Evolutionary conservation across 2,113 vertebrate genomes (phyloP).

Genomic region (Scophthalmus maximus): DNA sequence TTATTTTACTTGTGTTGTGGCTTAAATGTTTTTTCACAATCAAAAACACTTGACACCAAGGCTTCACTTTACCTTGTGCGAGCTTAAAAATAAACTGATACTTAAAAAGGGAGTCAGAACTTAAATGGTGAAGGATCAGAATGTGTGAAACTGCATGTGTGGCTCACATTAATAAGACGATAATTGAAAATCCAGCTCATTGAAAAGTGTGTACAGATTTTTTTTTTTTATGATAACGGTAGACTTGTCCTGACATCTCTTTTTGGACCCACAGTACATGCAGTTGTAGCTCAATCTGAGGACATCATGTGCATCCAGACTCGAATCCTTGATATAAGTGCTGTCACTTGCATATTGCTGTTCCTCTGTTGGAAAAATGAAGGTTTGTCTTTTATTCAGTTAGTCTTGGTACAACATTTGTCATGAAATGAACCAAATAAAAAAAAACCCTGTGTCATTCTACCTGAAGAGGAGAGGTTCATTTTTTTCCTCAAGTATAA

Average conservation of each 20-base stretch:
- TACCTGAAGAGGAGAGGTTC: slow-evolving; percentile 28
- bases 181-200: slow-evolving; percentile 24
- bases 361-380: slow-evolving; percentile 16
- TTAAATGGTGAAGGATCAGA: slow-evolving; percentile 28
- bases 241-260: slow-evolving; percentile 44
- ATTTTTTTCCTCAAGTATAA: slow-evolving; percentile 47
- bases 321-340: slow-evolving; percentile 23
- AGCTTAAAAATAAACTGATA: slow-evolving; percentile 25
- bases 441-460: slow-evolving; percentile 40
- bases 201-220: slow-evolving; percentile 44
- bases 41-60: slow-evolving; percentile 44
- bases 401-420: slow-evolving; percentile 32
- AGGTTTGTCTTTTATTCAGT: slow-evolving; percentile 35
- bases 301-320: slow-evolving; percentile 30
- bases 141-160: slow-evolving; percentile 37
- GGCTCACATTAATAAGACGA: slow-evolving; percentile 37
- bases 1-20: slow-evolving; percentile 58
- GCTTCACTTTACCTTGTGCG: slow-evolving; percentile 53
- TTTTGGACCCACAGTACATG: slow-evolving; percentile 58
- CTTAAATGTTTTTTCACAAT: slow-evolving; percentile 48
- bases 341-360: slow-evolving; percentile 25
- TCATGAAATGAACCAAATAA: slow-evolving; percentile 47
- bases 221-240: slow-evolving; percentile 19
- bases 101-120: slow-evolving; percentile 20
- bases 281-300: slow-evolving; percentile 52